Evolutionary conservation across 2,888 invertebrate genomes (phyloP), one percentile per base, ranked within the genome.

Genomic region (Ditula angustiorana): DNA sequence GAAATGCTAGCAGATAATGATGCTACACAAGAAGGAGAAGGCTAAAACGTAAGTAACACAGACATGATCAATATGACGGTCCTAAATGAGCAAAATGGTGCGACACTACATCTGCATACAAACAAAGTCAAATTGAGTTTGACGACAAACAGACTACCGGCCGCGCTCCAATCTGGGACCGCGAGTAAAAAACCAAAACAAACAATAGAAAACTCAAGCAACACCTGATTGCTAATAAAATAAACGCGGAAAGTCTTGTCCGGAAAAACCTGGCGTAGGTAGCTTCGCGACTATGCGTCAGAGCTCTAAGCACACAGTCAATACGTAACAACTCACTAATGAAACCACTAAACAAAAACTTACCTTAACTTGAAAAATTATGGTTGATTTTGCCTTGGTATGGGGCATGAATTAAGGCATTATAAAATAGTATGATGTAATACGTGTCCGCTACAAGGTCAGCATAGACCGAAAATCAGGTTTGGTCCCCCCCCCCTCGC

Each of bases 381-480:
- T 60, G 63, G 75, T 75, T 52, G 33, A 62, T 50, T 69, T 65
- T 79, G 1, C 35, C 19, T 26, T 73, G 68, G 21, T 2, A 23
- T 0, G 1, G 24, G 4, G 57, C 66, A 75, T 68, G 79, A 81
- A 83, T 82, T 85, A 86, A 85, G 86, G 83, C 87, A 80, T 87
- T 88, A 85, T 83, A 82, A 80, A 78, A 74, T 78, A 80, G 74
- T 83, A 86, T 91, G 91, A 91, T 89, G 90, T 91, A 92, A 88
- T 85, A 86, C 83, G 83, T 83, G 88, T 84, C 80, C 79, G 85
- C 78, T 74, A 80, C 88, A 92, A 92, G 92, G 92, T 92, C 92
- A 90, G 80, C 81, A 85, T 91, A 91, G 90, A 91, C 91, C 92
- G 86, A 91, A 92, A 90, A 90, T 90, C 90, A 89, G 89, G 92